A percentile compares a stretch with the other conserved stretches of the same genome.
Conservation (phyloP, 2,888 invertebrate genomes). For the Zeuzera pyrina region DNA sequence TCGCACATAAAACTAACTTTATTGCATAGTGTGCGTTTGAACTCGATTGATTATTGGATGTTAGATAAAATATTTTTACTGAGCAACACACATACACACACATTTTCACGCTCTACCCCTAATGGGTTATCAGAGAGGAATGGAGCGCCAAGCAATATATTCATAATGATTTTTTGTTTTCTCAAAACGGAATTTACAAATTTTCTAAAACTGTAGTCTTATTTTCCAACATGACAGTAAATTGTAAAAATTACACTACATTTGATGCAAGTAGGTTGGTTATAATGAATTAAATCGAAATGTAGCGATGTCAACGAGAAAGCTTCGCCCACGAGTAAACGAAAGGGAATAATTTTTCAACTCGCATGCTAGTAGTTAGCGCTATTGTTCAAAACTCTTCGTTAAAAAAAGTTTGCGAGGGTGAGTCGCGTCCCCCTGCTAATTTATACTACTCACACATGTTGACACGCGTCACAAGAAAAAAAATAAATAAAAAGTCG, state of each 20-base stretch:
- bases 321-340: conserved; percentile 20
- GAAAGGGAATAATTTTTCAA: conserved; percentile 59
- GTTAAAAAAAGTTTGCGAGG: conserved; percentile 65
- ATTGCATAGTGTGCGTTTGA: conserved; percentile 45
- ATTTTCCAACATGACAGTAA: not conserved
- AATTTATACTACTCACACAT: conserved; percentile 67
- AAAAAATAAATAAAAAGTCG: conserved; percentile 55
- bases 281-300: conserved; percentile 23
- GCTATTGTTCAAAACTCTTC: conserved; percentile 65
- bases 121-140: too few species aligned
- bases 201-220: too few species aligned
- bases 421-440: conserved; percentile 60
- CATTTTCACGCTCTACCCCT: too few species aligned
- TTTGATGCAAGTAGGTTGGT: conserved; percentile 3
- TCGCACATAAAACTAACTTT: conserved; percentile 58
- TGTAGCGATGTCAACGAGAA: conserved; percentile 15
- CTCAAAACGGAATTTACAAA: too few species aligned
- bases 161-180: too few species aligned
- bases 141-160: too few species aligned
- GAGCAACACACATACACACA: too few species aligned
- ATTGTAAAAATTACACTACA: not conserved
- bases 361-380: conserved; percentile 63
- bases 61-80: conserved; percentile 13
- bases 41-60: conserved; percentile 41
- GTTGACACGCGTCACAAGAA: conserved; percentile 64